These are phyloP conservation scores for Sebastes itinus DNA, from an alignment of 2,797 vertebrate species.

Conservation along the genomic window DNA sequence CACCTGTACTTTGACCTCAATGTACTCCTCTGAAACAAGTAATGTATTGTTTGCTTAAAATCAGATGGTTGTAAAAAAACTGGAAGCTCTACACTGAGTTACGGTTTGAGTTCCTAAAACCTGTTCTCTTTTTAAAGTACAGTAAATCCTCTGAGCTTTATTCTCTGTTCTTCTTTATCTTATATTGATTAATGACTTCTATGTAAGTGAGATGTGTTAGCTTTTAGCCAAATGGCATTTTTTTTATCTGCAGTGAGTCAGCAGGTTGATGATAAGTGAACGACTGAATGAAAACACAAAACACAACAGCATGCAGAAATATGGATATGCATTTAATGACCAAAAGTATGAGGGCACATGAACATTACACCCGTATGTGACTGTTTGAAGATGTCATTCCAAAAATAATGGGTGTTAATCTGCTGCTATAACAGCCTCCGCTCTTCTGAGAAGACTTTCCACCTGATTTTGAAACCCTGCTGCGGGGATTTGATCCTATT, in stretches of 20 bases:
- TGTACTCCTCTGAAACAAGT: constrained; percentile 9
- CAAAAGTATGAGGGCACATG: background rate
- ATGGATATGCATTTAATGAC: background rate
- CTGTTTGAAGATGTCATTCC: background rate
- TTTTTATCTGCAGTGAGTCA: background rate
- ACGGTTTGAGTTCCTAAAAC: background rate
- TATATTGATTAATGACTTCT: background rate
- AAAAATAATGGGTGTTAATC: background rate
- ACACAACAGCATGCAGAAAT: background rate
- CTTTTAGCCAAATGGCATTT: background rate
- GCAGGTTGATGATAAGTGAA: background rate
- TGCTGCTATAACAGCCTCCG: background rate
- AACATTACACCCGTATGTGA: background rate
- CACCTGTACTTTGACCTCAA: constrained; percentile 52
- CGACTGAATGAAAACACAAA: background rate
- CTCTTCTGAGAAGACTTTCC: background rate
- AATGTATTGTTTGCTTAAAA: constrained; percentile 8
- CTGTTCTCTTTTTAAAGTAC: background rate
- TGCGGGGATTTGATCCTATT: background rate
- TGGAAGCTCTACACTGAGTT: background rate
- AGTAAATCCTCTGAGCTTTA: background rate
- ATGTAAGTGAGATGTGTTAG: background rate
- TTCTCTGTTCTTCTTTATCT: background rate
- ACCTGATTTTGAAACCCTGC: background rate
- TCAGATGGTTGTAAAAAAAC: background rate